Evolutionary conservation across 1,140 invertebrate genomes (phyloP).

Genomic region (Drosophila sp.): DNA sequence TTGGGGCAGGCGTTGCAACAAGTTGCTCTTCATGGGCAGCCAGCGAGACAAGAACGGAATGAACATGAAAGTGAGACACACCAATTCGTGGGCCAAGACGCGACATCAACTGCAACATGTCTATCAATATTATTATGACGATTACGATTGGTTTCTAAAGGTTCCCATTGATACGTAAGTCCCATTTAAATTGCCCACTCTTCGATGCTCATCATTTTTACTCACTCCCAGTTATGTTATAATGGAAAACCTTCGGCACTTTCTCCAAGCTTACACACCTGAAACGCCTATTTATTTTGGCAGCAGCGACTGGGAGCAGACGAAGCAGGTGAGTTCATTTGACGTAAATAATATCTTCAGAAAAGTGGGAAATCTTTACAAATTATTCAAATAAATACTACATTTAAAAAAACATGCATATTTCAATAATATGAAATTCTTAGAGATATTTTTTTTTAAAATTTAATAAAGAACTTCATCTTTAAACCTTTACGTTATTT

Average conservation of each 20-base stretch:
- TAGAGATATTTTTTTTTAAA: no score
- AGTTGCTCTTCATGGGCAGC: conserved; percentile 94
- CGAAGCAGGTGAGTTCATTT: conserved; percentile 14
- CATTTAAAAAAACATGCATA: no score
- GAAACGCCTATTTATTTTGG: conserved; percentile 93
- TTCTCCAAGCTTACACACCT: conserved; percentile 90
- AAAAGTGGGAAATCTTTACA: no score
- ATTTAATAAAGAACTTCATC: no score
- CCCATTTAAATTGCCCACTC: conserved; percentile 91
- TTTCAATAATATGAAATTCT: no score
- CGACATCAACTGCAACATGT: conserved; percentile 95
- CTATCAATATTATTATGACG: conserved; percentile 91
- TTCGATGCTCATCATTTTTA: background rate
- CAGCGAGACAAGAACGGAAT: conserved; percentile 87
- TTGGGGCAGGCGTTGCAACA: conserved; percentile 97
- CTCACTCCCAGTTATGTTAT: conserved; percentile 45
- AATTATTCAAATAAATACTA: no score
- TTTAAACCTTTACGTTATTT: no score
- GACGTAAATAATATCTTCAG: background rate
- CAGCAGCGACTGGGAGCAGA: conserved; percentile 90
- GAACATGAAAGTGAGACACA: conserved; percentile 93
- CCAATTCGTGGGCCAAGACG: conserved; percentile 97
- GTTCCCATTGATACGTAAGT: conserved; percentile 98
- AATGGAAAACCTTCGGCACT: conserved; percentile 95
- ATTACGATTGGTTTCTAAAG: conserved; percentile 97